Evolutionary conservation across 2,888 invertebrate species (phyloP).

Genomic region (Lasioglossum pauxillum): DNA sequence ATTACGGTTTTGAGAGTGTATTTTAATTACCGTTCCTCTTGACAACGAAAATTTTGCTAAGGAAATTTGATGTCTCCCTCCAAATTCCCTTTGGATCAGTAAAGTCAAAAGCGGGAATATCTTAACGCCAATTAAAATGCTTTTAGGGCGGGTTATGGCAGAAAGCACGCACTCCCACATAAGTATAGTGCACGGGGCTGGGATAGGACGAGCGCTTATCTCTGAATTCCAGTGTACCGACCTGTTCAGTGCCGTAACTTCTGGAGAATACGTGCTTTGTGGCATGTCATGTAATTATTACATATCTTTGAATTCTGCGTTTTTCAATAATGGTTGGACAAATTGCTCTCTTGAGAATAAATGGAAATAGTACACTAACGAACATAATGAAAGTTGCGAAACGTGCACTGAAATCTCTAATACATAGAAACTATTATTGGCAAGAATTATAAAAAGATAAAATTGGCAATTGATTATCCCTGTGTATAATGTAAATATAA

Average conservation of each 20-base stretch:
- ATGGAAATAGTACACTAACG: background rate
- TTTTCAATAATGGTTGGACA: background rate
- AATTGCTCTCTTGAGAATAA: background rate
- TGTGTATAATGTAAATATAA: no score
- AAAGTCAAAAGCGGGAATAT: conserved; percentile 1
- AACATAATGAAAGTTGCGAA: background rate
- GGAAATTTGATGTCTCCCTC: background rate
- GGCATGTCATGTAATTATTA: background rate
- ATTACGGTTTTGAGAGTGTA: background rate
- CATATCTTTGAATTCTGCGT: background rate
- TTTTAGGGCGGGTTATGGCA: background rate
- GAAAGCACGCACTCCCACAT: background rate
- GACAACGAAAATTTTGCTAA: background rate
- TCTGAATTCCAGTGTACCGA: conserved; percentile 7
- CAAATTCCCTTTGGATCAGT: background rate
- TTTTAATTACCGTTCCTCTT: background rate
- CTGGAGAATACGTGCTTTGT: background rate
- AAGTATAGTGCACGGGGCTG: background rate
- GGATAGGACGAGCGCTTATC: background rate
- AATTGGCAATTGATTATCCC: no score
- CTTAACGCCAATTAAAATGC: conserved; percentile 11
- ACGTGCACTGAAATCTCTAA: background rate
- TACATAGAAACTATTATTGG: background rate
- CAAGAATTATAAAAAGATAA: background rate
- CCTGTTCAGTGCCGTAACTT: background rate